Percentiles rank a stretch among this genome's conserved stretches.
Evolutionary conservation across 2,113 vertebrate genomes (phyloP).

Genomic region (Gymnarchus niloticus): DNA sequence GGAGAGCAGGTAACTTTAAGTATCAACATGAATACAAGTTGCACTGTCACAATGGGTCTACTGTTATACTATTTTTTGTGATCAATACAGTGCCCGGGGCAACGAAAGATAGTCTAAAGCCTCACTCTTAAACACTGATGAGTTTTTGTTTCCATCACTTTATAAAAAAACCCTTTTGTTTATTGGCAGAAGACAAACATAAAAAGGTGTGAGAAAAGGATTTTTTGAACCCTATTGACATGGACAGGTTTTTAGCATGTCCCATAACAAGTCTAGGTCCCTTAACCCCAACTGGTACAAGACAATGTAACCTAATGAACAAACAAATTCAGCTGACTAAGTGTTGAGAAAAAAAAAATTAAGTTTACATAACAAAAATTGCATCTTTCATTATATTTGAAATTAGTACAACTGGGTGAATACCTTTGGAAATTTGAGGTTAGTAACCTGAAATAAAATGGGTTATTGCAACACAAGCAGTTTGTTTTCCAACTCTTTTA

Average conservation of each 20-base stretch:
- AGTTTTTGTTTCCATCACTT: not conserved
- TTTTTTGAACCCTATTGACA: not conserved
- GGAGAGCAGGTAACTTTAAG: not conserved
- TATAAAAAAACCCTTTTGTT: not conserved
- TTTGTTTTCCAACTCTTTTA: not conserved
- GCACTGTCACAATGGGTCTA: not conserved
- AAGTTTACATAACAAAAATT: not conserved
- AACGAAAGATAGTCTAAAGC: not conserved
- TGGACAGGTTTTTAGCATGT: not conserved
- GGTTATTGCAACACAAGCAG: not conserved
- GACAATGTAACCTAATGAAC: not conserved
- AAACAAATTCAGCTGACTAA: not conserved
- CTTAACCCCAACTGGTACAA: not conserved
- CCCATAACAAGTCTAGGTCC: not conserved
- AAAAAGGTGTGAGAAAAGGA: not conserved
- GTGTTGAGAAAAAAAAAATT: not conserved
- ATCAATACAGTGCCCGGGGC: not conserved
- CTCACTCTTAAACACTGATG: not conserved
- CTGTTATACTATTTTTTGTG: not conserved
- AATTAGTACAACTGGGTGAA: not conserved
- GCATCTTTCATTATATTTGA: not conserved
- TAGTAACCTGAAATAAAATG: not conserved
- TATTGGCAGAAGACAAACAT: not conserved
- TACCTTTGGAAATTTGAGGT: not conserved
- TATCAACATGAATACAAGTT: not conserved